A percentile compares a stretch with the other conserved stretches of the same genome.
These are phyloP conservation scores for Cheirogaleus major DNA, from an alignment of 2,797 vertebrate species.

Conservation along the genomic window DNA sequence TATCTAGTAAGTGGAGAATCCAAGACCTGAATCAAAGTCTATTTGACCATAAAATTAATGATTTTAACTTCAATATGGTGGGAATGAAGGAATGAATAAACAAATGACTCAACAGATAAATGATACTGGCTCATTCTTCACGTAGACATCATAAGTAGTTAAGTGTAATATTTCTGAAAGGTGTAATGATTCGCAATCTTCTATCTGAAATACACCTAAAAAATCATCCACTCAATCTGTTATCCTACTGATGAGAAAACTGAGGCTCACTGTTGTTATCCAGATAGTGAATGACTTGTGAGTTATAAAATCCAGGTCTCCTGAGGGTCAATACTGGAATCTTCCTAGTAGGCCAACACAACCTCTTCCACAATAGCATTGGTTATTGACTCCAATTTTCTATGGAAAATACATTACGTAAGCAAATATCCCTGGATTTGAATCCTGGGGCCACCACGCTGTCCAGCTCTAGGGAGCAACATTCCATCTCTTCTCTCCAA, in stretches of 20 bases:
- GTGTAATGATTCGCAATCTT: not conserved
- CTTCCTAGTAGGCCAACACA: not conserved
- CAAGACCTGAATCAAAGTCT: not conserved
- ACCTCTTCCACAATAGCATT: not conserved
- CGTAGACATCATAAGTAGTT: not conserved
- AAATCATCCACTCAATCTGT: not conserved
- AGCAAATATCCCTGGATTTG: not conserved
- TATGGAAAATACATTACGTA: not conserved
- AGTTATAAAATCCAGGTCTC: not conserved
- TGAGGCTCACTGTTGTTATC: not conserved
- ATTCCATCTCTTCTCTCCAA: not conserved
- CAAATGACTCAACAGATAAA: not conserved
- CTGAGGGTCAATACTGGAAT: not conserved
- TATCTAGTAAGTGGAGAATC: not conserved
- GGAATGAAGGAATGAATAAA: not conserved
- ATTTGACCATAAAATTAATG: slow-evolving; percentile 19
- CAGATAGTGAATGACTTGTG: not conserved
- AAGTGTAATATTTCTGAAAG: not conserved
- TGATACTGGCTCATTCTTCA: slow-evolving; percentile 12
- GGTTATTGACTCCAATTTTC: not conserved
- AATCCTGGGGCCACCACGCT: not conserved
- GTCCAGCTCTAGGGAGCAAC: not conserved
- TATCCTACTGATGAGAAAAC: not conserved
- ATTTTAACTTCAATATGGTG: not conserved
- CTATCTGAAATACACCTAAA: not conserved